Base-by-base conservation (phyloP, 2,113 vertebrate species). In the Gorsachius goisagi region DNA sequence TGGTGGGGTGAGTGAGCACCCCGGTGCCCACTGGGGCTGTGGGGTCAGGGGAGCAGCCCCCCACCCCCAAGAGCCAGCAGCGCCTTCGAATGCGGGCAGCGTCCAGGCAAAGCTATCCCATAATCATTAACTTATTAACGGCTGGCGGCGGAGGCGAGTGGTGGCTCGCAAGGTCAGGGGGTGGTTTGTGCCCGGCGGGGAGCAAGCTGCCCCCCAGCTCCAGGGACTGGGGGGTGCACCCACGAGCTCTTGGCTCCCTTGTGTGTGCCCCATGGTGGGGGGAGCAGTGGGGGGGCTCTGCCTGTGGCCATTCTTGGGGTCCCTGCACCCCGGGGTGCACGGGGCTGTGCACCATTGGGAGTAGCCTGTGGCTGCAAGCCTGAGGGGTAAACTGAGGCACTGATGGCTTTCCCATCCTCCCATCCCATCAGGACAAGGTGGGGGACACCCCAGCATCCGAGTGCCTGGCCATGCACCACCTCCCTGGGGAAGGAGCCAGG, bases 81-180 rank as follows among this genome's bases (percentile, higher is more conserved):
- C 3, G 1, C 82, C 74, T 88, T 67, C 0, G 0, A 85, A 49
- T 52, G 73, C 58, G 78, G 47, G 53, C 1, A 1, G 56, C 0
- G 2, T 64, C 59, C n/a, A 2, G 3, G 79, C 84, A 94, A 79
- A 95, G 90, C 90, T 0, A 2, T 94, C 87, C 87, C 52, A 0
- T 97, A 97, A 97, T 96, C 96, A 97, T 97, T 98, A 97, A 98
- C 97, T 97, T 98, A 95, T 96, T 98, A 97, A 97, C 28, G 39
- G 24, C 80, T 55, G 35, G 84, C 41, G 39, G 67, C 2, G 16
- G 83, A 93, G 68, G 68, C 3, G 0, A 95, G 80, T 9, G 7
- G 78, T 82, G 74, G 68, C 84, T 95, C 5, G 6, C 96, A 97
- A 97, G 95, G 96, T 96, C 96, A 96, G 95, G 90, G 88, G 93